Conservation (phyloP, 2,797 vertebrate genomes). For the Poecilia velifera region DNA sequence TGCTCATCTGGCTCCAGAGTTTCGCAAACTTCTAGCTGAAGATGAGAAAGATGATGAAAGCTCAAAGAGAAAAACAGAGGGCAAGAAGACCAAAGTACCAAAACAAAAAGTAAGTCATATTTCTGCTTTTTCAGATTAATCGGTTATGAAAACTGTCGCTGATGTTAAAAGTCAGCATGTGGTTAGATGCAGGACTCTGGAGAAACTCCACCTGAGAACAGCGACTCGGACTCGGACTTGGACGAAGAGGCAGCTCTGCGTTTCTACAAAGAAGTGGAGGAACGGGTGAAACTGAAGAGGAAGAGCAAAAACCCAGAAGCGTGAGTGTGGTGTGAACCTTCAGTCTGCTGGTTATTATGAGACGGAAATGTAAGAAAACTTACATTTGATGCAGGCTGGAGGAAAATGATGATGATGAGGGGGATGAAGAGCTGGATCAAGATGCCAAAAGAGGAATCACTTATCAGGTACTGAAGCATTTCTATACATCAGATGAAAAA, state of each 20-base stretch:
- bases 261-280: conserved; percentile 84
- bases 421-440: conserved; percentile 66
- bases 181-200: conserved; percentile 51
- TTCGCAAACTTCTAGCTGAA: conserved; percentile 80
- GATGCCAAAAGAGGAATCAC: conserved; percentile 92
- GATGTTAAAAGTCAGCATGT: not conserved
- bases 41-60: conserved; percentile 49
- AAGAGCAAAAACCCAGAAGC: conserved; percentile 67
- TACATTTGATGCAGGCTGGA: conserved; percentile 59
- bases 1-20: conserved; percentile 82
- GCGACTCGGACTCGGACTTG: conserved; percentile 58
- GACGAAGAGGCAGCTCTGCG: conserved; percentile 86
- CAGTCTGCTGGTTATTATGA: not conserved
- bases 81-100: conserved; percentile 40
- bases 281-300: conserved; percentile 85
- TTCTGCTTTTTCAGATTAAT: not conserved
- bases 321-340: conserved; percentile 60
- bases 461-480: conserved; percentile 82
- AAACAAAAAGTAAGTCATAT: conserved; percentile 42
- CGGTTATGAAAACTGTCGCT: not conserved
- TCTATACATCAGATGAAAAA: not conserved
- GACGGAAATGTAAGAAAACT: conserved; percentile 15
- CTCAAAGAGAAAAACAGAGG: conserved; percentile 9
- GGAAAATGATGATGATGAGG: conserved; percentile 25
- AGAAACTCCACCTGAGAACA: conserved; percentile 35